Conservation (phyloP, 2,113 vertebrate genomes). For the Rynchops niger region DNA sequence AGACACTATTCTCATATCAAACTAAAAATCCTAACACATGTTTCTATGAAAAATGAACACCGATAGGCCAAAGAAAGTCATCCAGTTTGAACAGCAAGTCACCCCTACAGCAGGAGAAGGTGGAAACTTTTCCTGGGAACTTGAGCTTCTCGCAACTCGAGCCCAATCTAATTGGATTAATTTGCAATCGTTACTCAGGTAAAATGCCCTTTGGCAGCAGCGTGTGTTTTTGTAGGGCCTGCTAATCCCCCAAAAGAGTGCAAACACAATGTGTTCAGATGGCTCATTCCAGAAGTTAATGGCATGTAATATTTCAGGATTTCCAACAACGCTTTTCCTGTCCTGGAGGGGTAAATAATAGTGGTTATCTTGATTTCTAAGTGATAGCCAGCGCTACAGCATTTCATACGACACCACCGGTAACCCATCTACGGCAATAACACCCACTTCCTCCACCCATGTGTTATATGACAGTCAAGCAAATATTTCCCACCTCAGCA, state of each 20-base stretch:
- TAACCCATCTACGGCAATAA: neutral
- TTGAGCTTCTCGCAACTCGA: neutral
- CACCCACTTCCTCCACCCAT: neutral
- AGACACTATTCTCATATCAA: neutral
- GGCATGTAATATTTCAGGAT: neutral
- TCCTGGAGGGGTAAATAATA: neutral
- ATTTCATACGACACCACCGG: accelerated
- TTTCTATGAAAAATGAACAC: neutral
- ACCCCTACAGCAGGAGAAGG: neutral
- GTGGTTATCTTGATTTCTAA: neutral
- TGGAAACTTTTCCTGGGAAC: neutral
- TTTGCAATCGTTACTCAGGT: neutral
- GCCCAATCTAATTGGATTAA: neutral
- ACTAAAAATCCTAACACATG: neutral
- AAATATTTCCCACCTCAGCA: neutral
- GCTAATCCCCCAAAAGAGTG: neutral
- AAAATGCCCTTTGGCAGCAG: neutral
- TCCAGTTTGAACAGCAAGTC: neutral
- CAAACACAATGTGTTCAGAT: neutral
- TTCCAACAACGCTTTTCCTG: neutral
- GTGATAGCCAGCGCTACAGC: neutral
- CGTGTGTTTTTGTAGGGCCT: neutral
- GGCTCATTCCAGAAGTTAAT: neutral
- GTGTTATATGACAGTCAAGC: neutral
- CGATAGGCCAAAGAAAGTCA: neutral